phyloP scores from a whole-genome alignment of 2,113 vertebrate genomes.

The Epinephelus moara region DNA sequence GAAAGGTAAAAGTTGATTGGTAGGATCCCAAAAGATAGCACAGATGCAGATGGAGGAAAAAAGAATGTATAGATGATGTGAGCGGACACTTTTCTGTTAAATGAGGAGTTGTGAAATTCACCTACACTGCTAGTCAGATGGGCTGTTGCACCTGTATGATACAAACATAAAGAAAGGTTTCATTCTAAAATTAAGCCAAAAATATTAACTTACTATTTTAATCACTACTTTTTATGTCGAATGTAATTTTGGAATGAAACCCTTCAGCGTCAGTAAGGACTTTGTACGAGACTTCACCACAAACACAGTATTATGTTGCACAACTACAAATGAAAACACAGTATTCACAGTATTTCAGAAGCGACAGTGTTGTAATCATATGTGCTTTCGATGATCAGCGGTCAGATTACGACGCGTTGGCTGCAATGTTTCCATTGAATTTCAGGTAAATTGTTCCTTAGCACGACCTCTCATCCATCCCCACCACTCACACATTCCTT shows the following conservation, averaged over 20 bases:
- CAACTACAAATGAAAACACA: constrained; percentile 13
- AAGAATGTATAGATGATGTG: constrained; percentile 55
- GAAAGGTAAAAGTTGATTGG: not conserved
- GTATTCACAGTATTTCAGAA: constrained; percentile 31
- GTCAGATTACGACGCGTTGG: constrained; percentile 14
- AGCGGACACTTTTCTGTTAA: constrained; percentile 42
- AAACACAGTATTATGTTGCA: constrained; percentile 55
- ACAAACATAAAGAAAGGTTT: constrained; percentile 20
- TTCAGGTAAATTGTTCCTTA: constrained; percentile 44
- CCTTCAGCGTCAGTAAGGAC: constrained; percentile 3
- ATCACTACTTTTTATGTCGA: not conserved
- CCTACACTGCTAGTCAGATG: not conserved
- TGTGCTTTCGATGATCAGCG: constrained; percentile 45
- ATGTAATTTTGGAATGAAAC: constrained; percentile 39
- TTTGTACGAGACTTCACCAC: constrained; percentile 25
- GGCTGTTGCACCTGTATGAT: constrained; percentile 16
- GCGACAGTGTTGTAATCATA: constrained; percentile 37
- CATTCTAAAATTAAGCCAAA: constrained; percentile 20
- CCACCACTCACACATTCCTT: constrained; percentile 52
- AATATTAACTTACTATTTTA: not conserved
- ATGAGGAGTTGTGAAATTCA: constrained; percentile 21
- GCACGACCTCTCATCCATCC: constrained; percentile 22
- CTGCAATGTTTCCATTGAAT: constrained; percentile 22
- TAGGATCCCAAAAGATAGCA: constrained; percentile 7
- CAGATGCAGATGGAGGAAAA: not conserved